These are phyloP conservation scores for Sisor rabdophorus DNA, from an alignment of 2,113 vertebrate species.

Conservation along the genomic window DNA sequence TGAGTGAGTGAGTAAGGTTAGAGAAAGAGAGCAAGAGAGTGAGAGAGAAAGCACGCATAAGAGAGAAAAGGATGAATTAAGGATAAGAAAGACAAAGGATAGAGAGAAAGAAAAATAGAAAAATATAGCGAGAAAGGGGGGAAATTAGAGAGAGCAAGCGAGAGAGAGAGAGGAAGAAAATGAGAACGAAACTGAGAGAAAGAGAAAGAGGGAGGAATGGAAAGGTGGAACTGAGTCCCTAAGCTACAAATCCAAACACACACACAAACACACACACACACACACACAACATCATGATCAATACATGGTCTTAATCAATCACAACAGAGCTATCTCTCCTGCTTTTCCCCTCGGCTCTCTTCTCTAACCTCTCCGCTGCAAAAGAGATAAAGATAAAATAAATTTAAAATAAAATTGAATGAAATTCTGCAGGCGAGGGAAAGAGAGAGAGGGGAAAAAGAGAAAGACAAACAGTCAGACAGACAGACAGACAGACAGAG, in stretches of 20 bases:
- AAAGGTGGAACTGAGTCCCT: slow-evolving; percentile 55
- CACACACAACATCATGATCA: slow-evolving; percentile 62
- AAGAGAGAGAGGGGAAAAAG: background rate
- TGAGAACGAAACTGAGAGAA: slow-evolving; percentile 58
- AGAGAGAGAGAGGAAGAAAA: slow-evolving; percentile 58
- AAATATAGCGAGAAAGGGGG: slow-evolving; percentile 56
- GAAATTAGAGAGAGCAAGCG: slow-evolving; percentile 58
- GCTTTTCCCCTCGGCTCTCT: slow-evolving; percentile 54
- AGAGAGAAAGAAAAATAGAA: slow-evolving; percentile 57
- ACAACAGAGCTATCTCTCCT: slow-evolving; percentile 54
- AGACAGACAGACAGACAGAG: background rate
- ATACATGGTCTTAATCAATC: slow-evolving; percentile 67
- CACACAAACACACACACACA: slow-evolving; percentile 32
- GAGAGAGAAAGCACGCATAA: slow-evolving; percentile 47
- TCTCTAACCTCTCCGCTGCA: slow-evolving; percentile 51
- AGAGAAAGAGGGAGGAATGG: slow-evolving; percentile 61
- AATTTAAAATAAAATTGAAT: slow-evolving; percentile 49
- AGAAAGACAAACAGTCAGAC: background rate
- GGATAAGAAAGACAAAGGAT: too few relatives aligned
- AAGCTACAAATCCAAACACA: slow-evolving; percentile 43
- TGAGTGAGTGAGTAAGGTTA: too few relatives aligned
- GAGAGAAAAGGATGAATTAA: too few relatives aligned
- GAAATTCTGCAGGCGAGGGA: slow-evolving; percentile 31
- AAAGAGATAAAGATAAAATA: slow-evolving; percentile 22
- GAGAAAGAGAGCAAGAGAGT: slow-evolving; percentile 35